Evolutionary conservation across 2,113 vertebrate genomes (phyloP), one percentile per base, ranked within the genome.

Genomic region (Peromyscus leucopus): DNA sequence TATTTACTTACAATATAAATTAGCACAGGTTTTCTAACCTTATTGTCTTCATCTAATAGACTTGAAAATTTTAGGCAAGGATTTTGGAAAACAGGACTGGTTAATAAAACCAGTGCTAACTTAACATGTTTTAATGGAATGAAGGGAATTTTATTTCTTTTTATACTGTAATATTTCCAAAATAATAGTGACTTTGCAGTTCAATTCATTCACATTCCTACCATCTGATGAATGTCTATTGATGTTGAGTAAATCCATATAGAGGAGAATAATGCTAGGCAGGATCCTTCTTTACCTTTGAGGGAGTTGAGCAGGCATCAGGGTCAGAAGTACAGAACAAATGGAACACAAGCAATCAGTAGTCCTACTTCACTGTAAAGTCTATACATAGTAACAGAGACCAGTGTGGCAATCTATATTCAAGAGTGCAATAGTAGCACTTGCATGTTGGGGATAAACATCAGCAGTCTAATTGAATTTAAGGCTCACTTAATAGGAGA

Each of bases 61-160:
- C 12, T 55, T 55, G 55, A 95, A 80, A 48, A 63, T 76, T 3
- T 42, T 80, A 67, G 46, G 55, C 55, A 55, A 91, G 10, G 82
- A 85, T 1, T 21, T 65, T 7, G 19, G 16, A 67, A 61, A 69
- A 63, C 33, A 88, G 22, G 57, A 33, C 12, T 89, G 67, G 13
- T 69, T 55, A 78, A 19, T 91, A 69, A 96, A 89, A 67, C 36
- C 19, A 71, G 24, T 84, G 79, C 5, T 84, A 74, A 89, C 84
- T 10, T 90, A 83, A 84, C 12, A 80, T 8, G 84, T 89, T 90
- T 96, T 92, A 86, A 75, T 93, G 90, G 13, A 87, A 93, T 59
- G 3, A 96, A 15, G 11, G 65, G 3, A 19, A 69, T 61, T 17
- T 55, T 92, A 90, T 75, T 75, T 75, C 8, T 82, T 90, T 90